These are phyloP conservation scores for Podarcis cretensis DNA, from an alignment of 2,113 vertebrate species.

Conservation along the genomic window DNA sequence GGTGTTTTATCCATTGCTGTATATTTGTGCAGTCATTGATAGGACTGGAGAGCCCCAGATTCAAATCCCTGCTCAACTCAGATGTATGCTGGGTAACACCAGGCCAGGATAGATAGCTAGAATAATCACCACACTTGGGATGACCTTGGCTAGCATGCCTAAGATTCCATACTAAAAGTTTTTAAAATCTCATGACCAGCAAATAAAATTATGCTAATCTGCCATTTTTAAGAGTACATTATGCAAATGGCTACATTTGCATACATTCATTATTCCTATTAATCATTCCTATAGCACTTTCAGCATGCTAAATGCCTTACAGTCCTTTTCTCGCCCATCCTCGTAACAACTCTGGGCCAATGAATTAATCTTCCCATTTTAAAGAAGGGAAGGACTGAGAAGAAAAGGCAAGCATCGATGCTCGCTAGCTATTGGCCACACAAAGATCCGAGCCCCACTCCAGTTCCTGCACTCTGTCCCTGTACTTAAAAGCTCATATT, in stretches of 20 bases:
- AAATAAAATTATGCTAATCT: slow-evolving; percentile 41
- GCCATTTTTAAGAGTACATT: slow-evolving; percentile 26
- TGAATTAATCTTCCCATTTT: slow-evolving; percentile 31
- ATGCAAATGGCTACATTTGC: slow-evolving; percentile 32
- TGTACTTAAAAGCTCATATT: neutral
- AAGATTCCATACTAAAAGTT: neutral
- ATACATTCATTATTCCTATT: slow-evolving; percentile 18
- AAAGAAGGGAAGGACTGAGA: slow-evolving; percentile 16
- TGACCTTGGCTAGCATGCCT: slow-evolving; percentile 10
- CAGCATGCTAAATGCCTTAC: slow-evolving; percentile 10
- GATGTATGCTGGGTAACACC: neutral
- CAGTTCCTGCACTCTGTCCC: neutral
- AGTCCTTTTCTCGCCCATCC: neutral
- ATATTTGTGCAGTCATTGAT: neutral
- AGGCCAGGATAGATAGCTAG: neutral
- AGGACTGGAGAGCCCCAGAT: neutral
- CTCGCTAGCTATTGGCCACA: neutral
- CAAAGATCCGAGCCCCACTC: neutral
- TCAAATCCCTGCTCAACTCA: neutral
- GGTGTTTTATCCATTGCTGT: neutral
- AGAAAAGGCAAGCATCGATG: neutral
- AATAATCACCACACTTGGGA: neutral
- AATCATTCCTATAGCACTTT: slow-evolving; percentile 29
- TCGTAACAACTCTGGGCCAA: neutral
- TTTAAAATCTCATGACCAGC: neutral